Conservation (phyloP, 2,797 vertebrate species). For the Emydoidea blandingii region DNA sequence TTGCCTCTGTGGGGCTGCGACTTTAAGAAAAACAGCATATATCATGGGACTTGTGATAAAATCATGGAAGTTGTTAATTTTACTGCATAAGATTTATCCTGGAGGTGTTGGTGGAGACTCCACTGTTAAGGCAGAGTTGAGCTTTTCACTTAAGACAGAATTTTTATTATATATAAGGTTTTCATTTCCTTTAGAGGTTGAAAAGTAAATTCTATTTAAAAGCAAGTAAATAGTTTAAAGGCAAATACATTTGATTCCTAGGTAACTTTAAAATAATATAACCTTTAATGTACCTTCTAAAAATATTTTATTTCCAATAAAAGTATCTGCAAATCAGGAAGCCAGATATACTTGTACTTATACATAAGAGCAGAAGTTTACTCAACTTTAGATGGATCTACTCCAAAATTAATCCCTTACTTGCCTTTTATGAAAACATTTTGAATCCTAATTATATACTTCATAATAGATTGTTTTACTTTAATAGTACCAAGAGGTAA, state of each 20-base stretch:
- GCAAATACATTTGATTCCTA: background rate
- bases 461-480: slow-evolving; percentile 22
- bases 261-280: fast-evolving
- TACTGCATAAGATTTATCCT: background rate
- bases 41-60: fast-evolving
- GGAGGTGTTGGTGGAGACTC: background rate
- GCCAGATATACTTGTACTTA: background rate
- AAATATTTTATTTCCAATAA: background rate
- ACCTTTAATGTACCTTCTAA: background rate
- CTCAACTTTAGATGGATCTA: background rate
- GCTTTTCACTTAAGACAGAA: background rate
- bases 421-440: fast-evolving
- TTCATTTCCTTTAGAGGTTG: background rate
- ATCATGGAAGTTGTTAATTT: background rate
- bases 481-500: background rate
- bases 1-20: slow-evolving; percentile 2
- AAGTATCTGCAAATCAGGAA: slow-evolving; percentile 2
- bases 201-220: slow-evolving; percentile 30
- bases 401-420: background rate
- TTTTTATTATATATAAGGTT: background rate
- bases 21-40: background rate
- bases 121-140: background rate
- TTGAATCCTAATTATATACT: background rate
- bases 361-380: background rate
- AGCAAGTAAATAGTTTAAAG: background rate